A percentile compares a stretch with the other conserved stretches of the same genome.
These are phyloP conservation scores for Monodelphis domestica DNA, from an alignment of 2,797 vertebrate species.

Conservation along the genomic window DNA sequence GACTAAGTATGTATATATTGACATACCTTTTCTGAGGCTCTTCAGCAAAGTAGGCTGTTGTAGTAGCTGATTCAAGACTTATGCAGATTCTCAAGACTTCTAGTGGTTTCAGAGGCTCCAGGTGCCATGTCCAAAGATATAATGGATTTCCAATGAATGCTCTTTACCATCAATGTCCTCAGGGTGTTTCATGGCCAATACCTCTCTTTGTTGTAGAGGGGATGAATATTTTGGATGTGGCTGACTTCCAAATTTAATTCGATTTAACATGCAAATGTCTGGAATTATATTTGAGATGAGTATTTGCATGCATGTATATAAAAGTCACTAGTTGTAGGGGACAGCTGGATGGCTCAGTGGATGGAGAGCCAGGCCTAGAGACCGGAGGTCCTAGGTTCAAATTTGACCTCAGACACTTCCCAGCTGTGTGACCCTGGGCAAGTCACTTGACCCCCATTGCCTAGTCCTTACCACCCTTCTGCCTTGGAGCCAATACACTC, in stretches of 20 bases:
- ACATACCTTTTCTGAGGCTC: not conserved
- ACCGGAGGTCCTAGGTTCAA: no score
- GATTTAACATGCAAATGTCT: not conserved
- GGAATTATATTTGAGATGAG: constrained; percentile 70
- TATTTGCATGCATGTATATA: constrained; percentile 62
- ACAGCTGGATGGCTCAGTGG: no score
- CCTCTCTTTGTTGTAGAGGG: constrained; percentile 26
- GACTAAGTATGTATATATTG: not conserved
- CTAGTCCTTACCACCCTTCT: no score
- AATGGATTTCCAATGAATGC: fast-evolving
- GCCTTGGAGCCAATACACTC: no score
- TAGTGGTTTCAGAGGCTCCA: fast-evolving
- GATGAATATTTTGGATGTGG: not conserved
- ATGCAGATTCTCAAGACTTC: not conserved
- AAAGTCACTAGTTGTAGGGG: constrained; percentile 62
- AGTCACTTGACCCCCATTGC: no score
- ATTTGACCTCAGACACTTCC: no score
- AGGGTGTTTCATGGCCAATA: not conserved
- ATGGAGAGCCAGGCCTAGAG: no score
- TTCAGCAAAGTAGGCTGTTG: not conserved
- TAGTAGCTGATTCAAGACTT: not conserved
- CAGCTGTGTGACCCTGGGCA: no score
- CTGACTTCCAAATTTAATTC: not conserved
- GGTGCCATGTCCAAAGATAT: not conserved
- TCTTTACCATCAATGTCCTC: not conserved